Base-by-base conservation (phyloP, 2,113 vertebrate genomes). In the Coregonus clupeaformis region DNA sequence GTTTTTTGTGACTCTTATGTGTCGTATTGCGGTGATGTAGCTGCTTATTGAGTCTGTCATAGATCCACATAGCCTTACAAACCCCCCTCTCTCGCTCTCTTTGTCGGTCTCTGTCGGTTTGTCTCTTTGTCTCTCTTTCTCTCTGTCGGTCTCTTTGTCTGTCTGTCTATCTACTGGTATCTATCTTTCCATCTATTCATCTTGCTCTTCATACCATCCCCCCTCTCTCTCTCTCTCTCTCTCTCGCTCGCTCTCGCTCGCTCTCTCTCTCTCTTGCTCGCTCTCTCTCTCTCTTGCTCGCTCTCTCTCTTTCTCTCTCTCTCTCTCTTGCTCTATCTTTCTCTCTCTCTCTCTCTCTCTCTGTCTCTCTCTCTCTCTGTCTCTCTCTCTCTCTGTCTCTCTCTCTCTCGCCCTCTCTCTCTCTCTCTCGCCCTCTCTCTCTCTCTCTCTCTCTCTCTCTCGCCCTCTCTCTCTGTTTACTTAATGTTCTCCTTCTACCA, bases 401-500 rank as follows among this genome's bases (percentile, higher is more conserved):
- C 27, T 65, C 3, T 30, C 25, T 30, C 63, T 29, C 25, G 6
- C 25, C 0, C 25, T 30, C 25, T 29, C 27, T 18, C 3, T 65
- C 25, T 65, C 29, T 32, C 27, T 29, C 13, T 29, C 5, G 1
- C 16, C 18, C 1, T 18, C 27, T 18, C 0, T 16, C 24, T 9
- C 62, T 63, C 9, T 24, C 12, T 27, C 24, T 64, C 24, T 27
- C 24, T 27, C 25, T 64, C 2, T 22, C 22, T 24, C 1, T 62
- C 59, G n/a, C 5, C 30, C 13, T 55, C 68, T 76, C 77, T 24
- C 59, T 59, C 68, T 81, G 70, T 69, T 69, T 81, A 73, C 74
- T 81, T 75, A 85, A 79, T 71, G 76, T 81, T 65, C 27, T 74
- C 67, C 73, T 75, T 88, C 81, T 89, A 79, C 86, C 81, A 73